Conservation (phyloP, 64 coral and sea anemone species). For the Acropora yongei region DNA sequence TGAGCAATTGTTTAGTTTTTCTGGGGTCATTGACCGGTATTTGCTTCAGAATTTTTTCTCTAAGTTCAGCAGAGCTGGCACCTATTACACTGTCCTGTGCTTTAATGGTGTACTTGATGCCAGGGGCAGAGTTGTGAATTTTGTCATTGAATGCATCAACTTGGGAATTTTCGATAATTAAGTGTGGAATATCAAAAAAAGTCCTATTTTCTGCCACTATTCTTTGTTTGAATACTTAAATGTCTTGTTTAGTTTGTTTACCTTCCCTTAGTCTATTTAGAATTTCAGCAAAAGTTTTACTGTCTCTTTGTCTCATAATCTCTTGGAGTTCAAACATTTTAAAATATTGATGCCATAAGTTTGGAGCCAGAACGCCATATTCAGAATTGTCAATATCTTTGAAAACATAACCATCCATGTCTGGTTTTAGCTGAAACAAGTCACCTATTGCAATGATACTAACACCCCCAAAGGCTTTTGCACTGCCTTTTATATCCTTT, state of each 20-base stretch:
- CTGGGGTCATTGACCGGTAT: conserved; percentile 39
- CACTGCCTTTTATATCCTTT: conserved; percentile 44
- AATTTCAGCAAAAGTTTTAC: conserved; percentile 38
- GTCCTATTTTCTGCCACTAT: no score
- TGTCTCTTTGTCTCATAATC: conserved; percentile 45
- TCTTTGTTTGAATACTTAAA: conserved; percentile 20
- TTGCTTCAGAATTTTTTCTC: conserved; percentile 33
- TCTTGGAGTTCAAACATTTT: background rate
- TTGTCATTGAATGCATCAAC: conserved; percentile 34
- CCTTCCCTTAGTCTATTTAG: background rate
- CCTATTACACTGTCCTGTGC: background rate
- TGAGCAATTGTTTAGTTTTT: conserved; percentile 22
- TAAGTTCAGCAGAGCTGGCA: conserved; percentile 3
- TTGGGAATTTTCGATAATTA: background rate
- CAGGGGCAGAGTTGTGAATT: background rate
- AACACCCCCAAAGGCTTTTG: background rate
- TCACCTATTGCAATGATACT: conserved; percentile 42
- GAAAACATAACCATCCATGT: conserved; percentile 35
- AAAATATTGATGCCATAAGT: conserved; percentile 40
- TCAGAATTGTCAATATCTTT: conserved; percentile 9
- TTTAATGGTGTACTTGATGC: conserved; percentile 15
- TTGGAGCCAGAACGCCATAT: conserved; percentile 36
- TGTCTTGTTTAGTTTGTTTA: no score
- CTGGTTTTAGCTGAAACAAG: conserved; percentile 34
- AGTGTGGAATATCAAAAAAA: background rate